Evolutionary conservation across 2,888 invertebrate genomes (phyloP).

Genomic region (Amphipyra tragopoginis): DNA sequence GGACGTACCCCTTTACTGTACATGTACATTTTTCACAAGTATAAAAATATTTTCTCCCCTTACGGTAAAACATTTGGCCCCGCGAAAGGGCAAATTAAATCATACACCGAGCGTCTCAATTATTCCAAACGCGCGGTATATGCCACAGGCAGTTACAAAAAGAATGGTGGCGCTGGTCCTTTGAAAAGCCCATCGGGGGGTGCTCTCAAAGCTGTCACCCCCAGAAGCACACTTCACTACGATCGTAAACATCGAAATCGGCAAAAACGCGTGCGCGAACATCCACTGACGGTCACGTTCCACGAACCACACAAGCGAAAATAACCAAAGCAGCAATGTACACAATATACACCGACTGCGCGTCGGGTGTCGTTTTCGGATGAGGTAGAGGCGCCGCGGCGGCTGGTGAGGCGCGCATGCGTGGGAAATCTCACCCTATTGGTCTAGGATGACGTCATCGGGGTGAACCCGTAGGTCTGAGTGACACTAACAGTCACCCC

Average conservation of each 20-base stretch:
- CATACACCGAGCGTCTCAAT: slow-evolving; percentile 86
- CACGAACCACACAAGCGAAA: slow-evolving; percentile 56
- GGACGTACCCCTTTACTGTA: slow-evolving; percentile 57
- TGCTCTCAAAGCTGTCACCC: slow-evolving; percentile 87
- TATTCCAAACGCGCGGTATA: slow-evolving; percentile 84
- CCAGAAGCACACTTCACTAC: slow-evolving; percentile 82
- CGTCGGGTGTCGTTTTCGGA: slow-evolving; percentile 63
- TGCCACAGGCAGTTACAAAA: slow-evolving; percentile 82
- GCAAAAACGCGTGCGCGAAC: slow-evolving; percentile 60
- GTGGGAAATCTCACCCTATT: slow-evolving; percentile 82
- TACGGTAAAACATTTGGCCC: slow-evolving; percentile 71
- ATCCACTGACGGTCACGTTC: slow-evolving; percentile 69
- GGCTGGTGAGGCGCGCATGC: slow-evolving; percentile 86
- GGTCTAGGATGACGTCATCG: slow-evolving; percentile 89
- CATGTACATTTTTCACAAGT: slow-evolving; percentile 59
- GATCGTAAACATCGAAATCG: slow-evolving; percentile 72
- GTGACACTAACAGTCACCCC: slow-evolving; percentile 89
- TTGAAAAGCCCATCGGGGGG: slow-evolving; percentile 87
- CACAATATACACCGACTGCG: slow-evolving; percentile 58
- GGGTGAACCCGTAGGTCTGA: slow-evolving; percentile 86
- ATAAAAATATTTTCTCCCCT: slow-evolving; percentile 71
- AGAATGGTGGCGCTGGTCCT: slow-evolving; percentile 85
- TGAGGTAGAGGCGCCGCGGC: slow-evolving; percentile 81
- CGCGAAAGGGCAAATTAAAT: slow-evolving; percentile 87
- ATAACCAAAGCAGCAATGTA: slow-evolving; percentile 79